Evolutionary conservation across 1,140 invertebrate species (phyloP).

Genomic region (Sipha flava): DNA sequence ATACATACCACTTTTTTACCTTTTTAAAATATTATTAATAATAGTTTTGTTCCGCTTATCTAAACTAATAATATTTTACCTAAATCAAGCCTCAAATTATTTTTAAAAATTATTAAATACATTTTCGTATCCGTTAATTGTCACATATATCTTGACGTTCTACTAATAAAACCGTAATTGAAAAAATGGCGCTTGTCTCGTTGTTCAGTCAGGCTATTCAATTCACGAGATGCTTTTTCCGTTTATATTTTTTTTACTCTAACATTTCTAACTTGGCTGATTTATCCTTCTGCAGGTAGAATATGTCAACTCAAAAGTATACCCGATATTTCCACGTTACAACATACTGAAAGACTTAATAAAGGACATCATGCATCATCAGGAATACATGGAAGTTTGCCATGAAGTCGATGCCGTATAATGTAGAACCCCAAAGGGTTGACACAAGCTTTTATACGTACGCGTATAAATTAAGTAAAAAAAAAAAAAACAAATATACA

Average conservation of each 20-base stretch:
- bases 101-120: too few species aligned
- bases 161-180: too few species aligned
- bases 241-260: not conserved
- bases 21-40: too few species aligned
- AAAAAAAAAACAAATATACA: not conserved
- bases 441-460: not conserved
- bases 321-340: slow-evolving; percentile 86
- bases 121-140: too few species aligned
- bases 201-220: too few species aligned
- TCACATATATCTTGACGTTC: too few species aligned
- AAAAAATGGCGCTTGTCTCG: too few species aligned
- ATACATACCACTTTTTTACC: too few species aligned
- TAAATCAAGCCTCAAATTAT: too few species aligned
- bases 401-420: slow-evolving; percentile 62
- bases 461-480: not conserved
- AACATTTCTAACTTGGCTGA: not conserved
- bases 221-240: not conserved
- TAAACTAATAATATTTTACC: too few species aligned
- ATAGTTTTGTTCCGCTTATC: too few species aligned
- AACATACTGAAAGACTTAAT: slow-evolving; percentile 93
- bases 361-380: slow-evolving; percentile 85
- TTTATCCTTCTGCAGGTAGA: slow-evolving; percentile 57
- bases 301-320: slow-evolving; percentile 79
- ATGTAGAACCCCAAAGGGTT: not conserved
- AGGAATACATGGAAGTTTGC: slow-evolving; percentile 91